Percentiles rank a stretch among this genome's conserved stretches.
Evolutionary conservation across 2,888 invertebrate species (phyloP).

Genomic region (Tachina fera): DNA sequence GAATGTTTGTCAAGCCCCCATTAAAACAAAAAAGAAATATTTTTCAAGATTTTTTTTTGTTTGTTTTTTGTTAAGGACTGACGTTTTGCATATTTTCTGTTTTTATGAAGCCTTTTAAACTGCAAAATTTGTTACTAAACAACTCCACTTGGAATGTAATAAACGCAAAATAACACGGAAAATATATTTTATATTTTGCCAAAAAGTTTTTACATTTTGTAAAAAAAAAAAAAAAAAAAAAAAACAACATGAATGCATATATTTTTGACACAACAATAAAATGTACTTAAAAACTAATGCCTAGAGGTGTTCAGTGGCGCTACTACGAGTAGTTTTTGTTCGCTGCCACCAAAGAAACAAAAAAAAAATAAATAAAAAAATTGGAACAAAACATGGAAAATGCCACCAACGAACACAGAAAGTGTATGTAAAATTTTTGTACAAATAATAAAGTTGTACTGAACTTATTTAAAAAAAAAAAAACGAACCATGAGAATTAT

Average conservation of each 20-base stretch:
- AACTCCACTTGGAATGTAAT: conserved; percentile 38
- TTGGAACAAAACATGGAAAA: conserved; percentile 26
- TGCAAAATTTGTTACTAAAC: conserved; percentile 7
- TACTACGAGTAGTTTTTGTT: conserved; percentile 32
- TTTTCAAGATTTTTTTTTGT: no score
- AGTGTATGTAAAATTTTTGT: conserved; percentile 41
- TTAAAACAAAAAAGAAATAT: no score
- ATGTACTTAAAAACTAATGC: conserved; percentile 69
- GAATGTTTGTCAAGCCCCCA: no score
- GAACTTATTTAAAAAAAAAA: conserved; percentile 18
- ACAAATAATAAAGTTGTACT: conserved; percentile 50
- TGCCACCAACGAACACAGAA: conserved; percentile 49
- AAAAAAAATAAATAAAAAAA: conserved; percentile 5
- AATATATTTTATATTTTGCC: conserved; percentile 64
- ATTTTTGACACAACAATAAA: conserved; percentile 68
- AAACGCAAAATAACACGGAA: conserved; percentile 52
- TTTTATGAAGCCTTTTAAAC: background rate
- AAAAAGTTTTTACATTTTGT: conserved; percentile 63
- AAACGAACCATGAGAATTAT: conserved; percentile 44
- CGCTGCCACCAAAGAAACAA: conserved; percentile 37
- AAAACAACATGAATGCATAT: conserved; percentile 29
- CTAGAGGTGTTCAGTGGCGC: conserved; percentile 60
- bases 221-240: conserved; percentile 22
- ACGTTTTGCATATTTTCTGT: background rate
- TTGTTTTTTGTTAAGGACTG: no score